Conservation (phyloP, 2,113 vertebrate genomes). For the Bos javanicus region DNA sequence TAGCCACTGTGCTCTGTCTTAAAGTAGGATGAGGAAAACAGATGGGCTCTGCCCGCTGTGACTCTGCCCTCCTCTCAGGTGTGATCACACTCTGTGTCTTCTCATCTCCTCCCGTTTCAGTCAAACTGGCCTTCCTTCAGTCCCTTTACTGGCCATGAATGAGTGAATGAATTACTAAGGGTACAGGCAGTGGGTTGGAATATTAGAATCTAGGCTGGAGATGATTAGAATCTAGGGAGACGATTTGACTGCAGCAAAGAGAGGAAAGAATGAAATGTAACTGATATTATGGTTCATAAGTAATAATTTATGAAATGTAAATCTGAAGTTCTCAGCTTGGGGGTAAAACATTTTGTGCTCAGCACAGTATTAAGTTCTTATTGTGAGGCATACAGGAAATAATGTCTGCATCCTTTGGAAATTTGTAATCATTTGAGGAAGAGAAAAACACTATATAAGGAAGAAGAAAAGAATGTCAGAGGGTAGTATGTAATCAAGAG, state of each 20-base stretch:
- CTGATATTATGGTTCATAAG: background rate
- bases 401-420: background rate
- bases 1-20: background rate
- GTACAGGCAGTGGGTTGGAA: background rate
- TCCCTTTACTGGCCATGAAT: background rate
- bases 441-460: background rate
- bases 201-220: background rate
- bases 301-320: slow-evolving; percentile 40
- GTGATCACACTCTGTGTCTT: background rate
- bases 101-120: background rate
- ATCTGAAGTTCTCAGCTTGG: background rate
- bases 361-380: background rate
- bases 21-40: background rate
- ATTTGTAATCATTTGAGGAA: background rate
- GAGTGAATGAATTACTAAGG: background rate
- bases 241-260: background rate
- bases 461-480: background rate
- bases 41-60: background rate
- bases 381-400: background rate
- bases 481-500: background rate
- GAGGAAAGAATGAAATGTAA: slow-evolving; percentile 15
- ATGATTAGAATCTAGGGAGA: slow-evolving; percentile 4
- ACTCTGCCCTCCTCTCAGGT: background rate
- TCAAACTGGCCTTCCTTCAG: background rate
- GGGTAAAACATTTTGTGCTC: background rate